A percentile compares a stretch with the other conserved stretches of the same genome.
phyloP scores from a whole-genome alignment of 2,888 invertebrate species.

The Drosophila villosipedis region DNA sequence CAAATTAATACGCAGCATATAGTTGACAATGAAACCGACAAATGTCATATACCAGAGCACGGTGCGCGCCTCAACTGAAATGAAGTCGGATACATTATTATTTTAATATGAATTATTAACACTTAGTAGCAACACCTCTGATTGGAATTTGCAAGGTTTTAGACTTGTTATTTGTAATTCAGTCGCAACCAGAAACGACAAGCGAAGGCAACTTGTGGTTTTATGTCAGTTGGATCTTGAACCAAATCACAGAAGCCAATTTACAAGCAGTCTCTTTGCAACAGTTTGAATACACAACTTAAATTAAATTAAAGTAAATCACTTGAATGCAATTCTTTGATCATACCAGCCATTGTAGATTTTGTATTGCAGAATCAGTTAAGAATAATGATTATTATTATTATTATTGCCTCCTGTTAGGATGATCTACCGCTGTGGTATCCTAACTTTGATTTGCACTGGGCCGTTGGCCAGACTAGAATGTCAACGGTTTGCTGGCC shows the following conservation, averaged over 20 bases:
- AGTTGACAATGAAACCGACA: constrained; percentile 89
- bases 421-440: neutral
- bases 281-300: neutral
- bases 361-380: neutral
- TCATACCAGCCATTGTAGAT: constrained; percentile 62
- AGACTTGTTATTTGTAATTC: constrained; percentile 1
- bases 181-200: constrained; percentile 21
- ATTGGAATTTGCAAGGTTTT: neutral
- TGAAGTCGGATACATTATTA: neutral
- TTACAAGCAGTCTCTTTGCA: neutral
- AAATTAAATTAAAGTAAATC: neutral
- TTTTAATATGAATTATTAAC: neutral
- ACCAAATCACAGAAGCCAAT: constrained; percentile 46
- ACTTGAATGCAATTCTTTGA: neutral
- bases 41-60: constrained; percentile 89
- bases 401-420: neutral
- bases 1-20: constrained; percentile 89
- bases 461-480: constrained; percentile 37
- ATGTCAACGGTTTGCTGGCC: constrained; percentile 31
- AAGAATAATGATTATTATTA: neutral
- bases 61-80: constrained; percentile 83
- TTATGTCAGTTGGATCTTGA: constrained; percentile 54
- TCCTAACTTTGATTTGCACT: constrained; percentile 9
- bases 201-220: constrained; percentile 64
- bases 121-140: neutral